These are phyloP conservation scores for Cossypha niveicapilla DNA, from an alignment of 2,797 vertebrate genomes.

Conservation along the genomic window DNA sequence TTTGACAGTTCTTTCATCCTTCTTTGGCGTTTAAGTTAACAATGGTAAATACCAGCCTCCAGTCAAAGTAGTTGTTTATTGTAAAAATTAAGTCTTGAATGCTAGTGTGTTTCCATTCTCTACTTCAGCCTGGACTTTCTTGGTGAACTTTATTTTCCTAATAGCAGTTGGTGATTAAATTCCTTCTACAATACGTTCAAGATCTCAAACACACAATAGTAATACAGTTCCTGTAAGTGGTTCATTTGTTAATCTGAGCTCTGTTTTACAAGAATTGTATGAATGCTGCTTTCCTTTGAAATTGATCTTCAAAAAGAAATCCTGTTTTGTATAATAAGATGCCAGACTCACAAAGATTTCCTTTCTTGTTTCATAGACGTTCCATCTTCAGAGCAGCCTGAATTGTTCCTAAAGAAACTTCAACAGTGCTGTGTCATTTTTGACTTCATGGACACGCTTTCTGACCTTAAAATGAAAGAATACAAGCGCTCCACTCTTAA, in stretches of 20 bases:
- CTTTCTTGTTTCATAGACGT: slow-evolving; percentile 88
- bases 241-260: slow-evolving; percentile 54
- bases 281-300: slow-evolving; percentile 65
- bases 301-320: slow-evolving; percentile 69
- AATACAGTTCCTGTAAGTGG: not conserved
- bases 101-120: not conserved
- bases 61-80: not conserved
- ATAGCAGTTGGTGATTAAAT: not conserved
- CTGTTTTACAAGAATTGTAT: slow-evolving; percentile 65
- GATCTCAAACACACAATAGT: not conserved
- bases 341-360: slow-evolving; percentile 74
- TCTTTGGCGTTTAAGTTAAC: not conserved
- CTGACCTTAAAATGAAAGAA: slow-evolving; percentile 99
- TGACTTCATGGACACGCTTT: slow-evolving; percentile 99
- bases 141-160: slow-evolving; percentile 27
- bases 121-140: not conserved
- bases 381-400: slow-evolving; percentile 95
- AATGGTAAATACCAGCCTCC: not conserved
- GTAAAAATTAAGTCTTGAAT: not conserved
- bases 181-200: not conserved
- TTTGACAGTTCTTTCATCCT: slow-evolving; percentile 7
- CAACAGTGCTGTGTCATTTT: slow-evolving; percentile 99
- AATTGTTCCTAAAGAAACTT: slow-evolving; percentile 99
- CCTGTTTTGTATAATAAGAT: slow-evolving; percentile 73
- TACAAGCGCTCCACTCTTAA: slow-evolving; percentile 99